These are phyloP conservation scores for Planococcus citri DNA, from an alignment of 1,140 invertebrate species.

Conservation along the genomic window DNA sequence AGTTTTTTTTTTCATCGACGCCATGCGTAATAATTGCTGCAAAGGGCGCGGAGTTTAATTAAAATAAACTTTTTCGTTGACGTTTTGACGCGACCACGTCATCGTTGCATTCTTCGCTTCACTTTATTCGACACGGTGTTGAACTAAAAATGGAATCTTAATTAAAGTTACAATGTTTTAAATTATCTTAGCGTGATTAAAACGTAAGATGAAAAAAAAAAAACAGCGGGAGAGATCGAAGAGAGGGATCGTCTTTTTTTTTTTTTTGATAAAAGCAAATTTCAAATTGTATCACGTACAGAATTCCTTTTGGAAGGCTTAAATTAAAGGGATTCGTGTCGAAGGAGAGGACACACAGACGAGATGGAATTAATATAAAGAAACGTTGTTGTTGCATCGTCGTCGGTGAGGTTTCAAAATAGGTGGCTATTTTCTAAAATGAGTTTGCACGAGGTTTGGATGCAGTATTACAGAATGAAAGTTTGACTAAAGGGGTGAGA, in stretches of 20 bases:
- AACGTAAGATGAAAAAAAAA: too few relatives aligned
- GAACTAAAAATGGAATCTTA: neutral
- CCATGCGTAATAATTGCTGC: too few relatives aligned
- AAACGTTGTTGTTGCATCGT: too few relatives aligned
- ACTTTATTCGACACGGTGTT: too few relatives aligned
- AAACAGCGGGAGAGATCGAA: neutral
- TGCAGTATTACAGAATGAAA: too few relatives aligned
- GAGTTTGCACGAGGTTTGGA: neutral
- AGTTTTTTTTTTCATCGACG: too few relatives aligned
- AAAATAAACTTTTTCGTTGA: constrained; percentile 14
- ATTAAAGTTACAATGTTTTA: constrained; percentile 12
- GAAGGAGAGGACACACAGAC: neutral
- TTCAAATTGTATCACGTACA: neutral
- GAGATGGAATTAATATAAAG: constrained; percentile 13
- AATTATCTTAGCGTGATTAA: neutral
- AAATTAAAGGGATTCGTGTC: neutral
- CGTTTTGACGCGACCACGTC: neutral
- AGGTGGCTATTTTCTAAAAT: constrained; percentile 5
- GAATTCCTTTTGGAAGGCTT: neutral
- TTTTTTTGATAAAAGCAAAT: neutral
- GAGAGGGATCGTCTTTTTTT: neutral
- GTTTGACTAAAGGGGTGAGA: too few relatives aligned
- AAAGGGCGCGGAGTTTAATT: neutral
- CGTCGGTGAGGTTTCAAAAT: neutral
- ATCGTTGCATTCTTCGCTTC: neutral